Evolutionary conservation across 23 tunicate genomes (phyloP).

Genomic region (Corella eumyota): DNA sequence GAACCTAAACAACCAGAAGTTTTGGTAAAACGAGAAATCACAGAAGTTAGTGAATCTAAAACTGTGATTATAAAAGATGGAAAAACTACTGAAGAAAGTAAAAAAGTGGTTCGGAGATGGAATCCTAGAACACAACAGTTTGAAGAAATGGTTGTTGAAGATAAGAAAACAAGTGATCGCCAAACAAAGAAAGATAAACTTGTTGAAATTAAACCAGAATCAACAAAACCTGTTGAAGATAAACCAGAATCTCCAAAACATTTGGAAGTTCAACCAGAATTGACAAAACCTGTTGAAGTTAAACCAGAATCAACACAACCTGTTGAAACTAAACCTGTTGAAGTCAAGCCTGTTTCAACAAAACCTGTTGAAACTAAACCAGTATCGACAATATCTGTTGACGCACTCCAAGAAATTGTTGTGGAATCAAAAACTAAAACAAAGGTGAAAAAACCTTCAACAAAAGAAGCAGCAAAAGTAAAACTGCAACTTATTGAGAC

Average conservation of each 20-base stretch:
- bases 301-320: not conserved
- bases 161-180: too few relatives aligned
- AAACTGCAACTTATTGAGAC: too few relatives aligned
- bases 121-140: slow-evolving; percentile 1
- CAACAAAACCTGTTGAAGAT: slow-evolving; percentile 4
- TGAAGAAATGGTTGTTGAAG: not conserved
- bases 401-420: not conserved
- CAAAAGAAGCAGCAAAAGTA: too few relatives aligned
- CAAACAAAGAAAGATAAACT: too few relatives aligned
- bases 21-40: too few relatives aligned
- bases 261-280: not conserved
- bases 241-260: not conserved
- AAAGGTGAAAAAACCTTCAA: too few relatives aligned
- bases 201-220: not conserved
- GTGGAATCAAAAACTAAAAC: not conserved
- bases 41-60: slow-evolving; percentile 3
- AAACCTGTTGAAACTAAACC: too few relatives aligned
- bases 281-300: not conserved
- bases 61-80: not conserved
- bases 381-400: not conserved
- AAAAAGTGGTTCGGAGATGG: not conserved
- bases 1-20: too few relatives aligned
- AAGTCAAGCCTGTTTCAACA: slow-evolving; percentile 1
- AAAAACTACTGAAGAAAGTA: slow-evolving; percentile 3
- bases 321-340: not conserved